Percentiles rank a stretch among this genome's conserved stretches.
phyloP scores from a whole-genome alignment of 2,113 vertebrate species.

The Aviceda subcristata region DNA sequence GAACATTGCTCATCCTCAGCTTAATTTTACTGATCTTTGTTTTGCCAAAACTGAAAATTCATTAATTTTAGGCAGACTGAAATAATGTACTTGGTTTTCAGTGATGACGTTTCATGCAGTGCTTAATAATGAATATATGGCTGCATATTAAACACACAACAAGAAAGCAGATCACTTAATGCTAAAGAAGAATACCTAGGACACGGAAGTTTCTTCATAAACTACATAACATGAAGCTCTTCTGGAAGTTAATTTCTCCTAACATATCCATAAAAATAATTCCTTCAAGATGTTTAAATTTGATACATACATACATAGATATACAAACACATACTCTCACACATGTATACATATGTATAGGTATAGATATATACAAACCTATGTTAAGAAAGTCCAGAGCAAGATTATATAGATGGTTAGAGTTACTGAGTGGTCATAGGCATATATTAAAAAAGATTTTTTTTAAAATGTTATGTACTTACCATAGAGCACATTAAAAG shows the following conservation, averaged over 20 bases:
- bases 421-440: background rate
- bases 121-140: background rate
- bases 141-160: background rate
- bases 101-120: background rate
- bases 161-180: background rate
- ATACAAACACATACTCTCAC: background rate
- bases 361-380: background rate
- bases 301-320: background rate
- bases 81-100: background rate
- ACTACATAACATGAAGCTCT: background rate
- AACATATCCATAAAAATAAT: rapidly evolving
- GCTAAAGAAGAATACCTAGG: background rate
- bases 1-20: background rate
- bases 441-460: background rate
- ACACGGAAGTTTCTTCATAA: background rate
- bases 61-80: background rate
- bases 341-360: rapidly evolving
- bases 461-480: background rate
- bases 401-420: background rate
- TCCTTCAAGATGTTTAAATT: background rate
- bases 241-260: background rate
- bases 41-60: background rate
- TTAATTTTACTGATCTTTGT: background rate
- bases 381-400: background rate
- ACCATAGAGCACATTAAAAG: background rate